Evolutionary conservation across 1,140 invertebrate genomes (phyloP).

Genomic region (Nephotettix cincticeps): DNA sequence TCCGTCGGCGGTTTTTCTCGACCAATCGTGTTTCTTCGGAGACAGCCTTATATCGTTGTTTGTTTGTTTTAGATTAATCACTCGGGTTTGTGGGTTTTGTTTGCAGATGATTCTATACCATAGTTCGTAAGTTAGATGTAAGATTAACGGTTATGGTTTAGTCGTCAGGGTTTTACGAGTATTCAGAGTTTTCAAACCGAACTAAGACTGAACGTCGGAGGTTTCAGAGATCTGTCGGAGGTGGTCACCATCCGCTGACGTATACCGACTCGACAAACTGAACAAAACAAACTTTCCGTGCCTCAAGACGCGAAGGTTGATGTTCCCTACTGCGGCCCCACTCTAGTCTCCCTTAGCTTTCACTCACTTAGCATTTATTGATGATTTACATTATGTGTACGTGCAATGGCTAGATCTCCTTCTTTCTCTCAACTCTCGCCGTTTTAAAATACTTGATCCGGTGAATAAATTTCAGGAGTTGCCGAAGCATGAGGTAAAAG

Average conservation of each 20-base stretch:
- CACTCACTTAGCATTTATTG: constrained; percentile 1
- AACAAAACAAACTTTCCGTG: background rate
- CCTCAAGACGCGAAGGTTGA: background rate
- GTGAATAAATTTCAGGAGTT: no score
- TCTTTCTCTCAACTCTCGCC: background rate
- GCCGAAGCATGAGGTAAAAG: no score
- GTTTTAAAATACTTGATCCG: constrained; percentile 20
- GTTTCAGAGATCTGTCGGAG: constrained; percentile 11
- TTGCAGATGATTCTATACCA: constrained; percentile 25
- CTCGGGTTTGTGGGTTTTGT: constrained; percentile 27
- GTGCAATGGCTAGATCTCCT: background rate
- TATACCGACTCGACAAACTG: constrained; percentile 2
- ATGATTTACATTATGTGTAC: constrained; percentile 7
- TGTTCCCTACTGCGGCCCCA: background rate
- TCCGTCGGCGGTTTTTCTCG: constrained; percentile 3
- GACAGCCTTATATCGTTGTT: background rate
- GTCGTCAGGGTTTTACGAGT: constrained; percentile 25
- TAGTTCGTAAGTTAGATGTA: constrained; percentile 20
- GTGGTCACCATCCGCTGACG: background rate
- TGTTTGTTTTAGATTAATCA: constrained; percentile 20
- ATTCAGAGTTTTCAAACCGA: constrained; percentile 18
- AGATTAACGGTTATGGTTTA: constrained; percentile 17
- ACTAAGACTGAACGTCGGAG: constrained; percentile 5
- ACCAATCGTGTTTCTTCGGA: background rate
- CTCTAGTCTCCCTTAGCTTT: constrained; percentile 14